Base-by-base conservation (phyloP, 2,113 vertebrate species). In the Peromyscus leucopus region DNA sequence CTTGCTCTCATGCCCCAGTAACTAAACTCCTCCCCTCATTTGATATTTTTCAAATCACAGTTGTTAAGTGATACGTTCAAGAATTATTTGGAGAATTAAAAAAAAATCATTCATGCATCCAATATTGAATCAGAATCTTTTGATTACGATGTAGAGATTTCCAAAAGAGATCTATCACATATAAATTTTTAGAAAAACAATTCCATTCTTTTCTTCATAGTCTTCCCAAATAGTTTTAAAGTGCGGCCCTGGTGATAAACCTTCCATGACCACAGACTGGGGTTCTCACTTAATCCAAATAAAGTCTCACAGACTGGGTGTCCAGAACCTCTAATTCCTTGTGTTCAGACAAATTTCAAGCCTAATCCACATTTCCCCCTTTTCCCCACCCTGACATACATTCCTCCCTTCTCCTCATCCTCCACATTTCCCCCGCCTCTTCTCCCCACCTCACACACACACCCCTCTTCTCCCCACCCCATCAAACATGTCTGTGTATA, bases 51-150 rank as follows among this genome's bases (percentile, higher is more conserved):
- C 31, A 83, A 94, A 90, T 0, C 86, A 59, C 0, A 24, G 15
- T 63, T 39, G 7, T 95, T 95, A 46, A 90, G 33, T 95, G 11
- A 91, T 39, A 19, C 74, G 19, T 21, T 74, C 13, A 82, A 89
- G n/a, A 91, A 92, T 93, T 93, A 95, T 75, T 39, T 55, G 48
- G 74, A 11, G 3, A 96, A 7, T 5, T 93, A 74, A 69, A 28
- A 0, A 13, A 71, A 6, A 65, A 31, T 22, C 55, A 16, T 65
- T 95, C 46, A 28, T 69, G 8, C 92, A 69, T 26, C 61, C 67
- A 48, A 4, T 24, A n/a, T 79, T 87, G 90, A 93, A 91, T 59
- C 15, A 79, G 5, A 84, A 79, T 92, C 8, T 71, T 89, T 36
- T 11, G 48, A 6, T 3, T 82, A 69, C 82, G 1, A 16, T 7